Evolutionary conservation across 2,888 invertebrate species (phyloP).

Genomic region (Lamellibrachia columna): DNA sequence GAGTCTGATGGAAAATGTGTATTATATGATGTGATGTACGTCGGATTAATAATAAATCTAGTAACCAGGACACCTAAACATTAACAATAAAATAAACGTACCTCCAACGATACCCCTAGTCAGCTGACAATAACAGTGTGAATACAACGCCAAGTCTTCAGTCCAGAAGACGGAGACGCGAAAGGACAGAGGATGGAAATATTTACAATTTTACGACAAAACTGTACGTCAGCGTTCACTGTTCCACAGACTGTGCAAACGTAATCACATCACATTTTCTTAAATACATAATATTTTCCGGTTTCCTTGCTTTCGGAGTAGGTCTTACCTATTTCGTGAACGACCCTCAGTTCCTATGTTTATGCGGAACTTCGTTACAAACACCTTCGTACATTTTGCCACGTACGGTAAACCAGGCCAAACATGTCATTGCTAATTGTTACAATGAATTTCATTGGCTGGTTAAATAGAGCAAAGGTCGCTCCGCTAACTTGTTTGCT

Average conservation of each 20-base stretch:
- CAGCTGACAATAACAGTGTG: too few species aligned
- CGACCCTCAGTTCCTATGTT: neutral
- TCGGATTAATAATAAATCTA: too few species aligned
- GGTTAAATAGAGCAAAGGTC: constrained; percentile 9
- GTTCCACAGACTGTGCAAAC: neutral
- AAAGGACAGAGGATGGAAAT: neutral
- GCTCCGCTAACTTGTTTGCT: neutral
- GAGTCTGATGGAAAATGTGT: too few species aligned
- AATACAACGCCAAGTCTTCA: too few species aligned
- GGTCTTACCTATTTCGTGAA: neutral
- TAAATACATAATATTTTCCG: neutral
- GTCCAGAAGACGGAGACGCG: neutral
- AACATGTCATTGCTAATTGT: neutral
- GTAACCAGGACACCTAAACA: too few species aligned
- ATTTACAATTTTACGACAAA: neutral
- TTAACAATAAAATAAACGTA: too few species aligned
- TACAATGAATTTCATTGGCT: neutral
- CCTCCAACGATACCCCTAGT: too few species aligned
- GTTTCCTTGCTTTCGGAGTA: neutral
- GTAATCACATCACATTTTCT: neutral
- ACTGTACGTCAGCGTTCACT: neutral
- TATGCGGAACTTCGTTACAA: neutral
- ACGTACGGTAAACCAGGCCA: neutral
- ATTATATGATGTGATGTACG: too few species aligned
- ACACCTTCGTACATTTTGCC: constrained; percentile 12